Evolutionary conservation across 2,797 vertebrate species (phyloP), one percentile per base, ranked within the genome.

Genomic region (Parotocinclus haroldoi): DNA sequence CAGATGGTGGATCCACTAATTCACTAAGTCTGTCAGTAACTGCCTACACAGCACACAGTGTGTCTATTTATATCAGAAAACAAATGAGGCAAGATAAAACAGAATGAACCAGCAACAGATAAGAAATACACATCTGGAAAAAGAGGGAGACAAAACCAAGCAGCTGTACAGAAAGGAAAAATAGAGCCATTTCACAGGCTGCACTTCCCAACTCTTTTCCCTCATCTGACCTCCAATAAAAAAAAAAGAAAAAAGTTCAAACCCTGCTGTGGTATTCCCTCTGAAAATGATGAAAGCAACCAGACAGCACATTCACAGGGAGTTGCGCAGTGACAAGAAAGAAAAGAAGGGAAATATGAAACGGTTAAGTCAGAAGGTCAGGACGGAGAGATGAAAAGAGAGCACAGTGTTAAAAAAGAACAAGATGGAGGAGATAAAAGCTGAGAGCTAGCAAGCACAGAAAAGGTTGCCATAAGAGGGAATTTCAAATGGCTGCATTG

Each of bases 251-350:
- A 46, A 46, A 46, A 46, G 45, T n/a, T 46, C 45, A 46, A 46
- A 46, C 12, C 6, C 45, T 46, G 12, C 45, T 46, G 45, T 46
- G 13, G 48, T 50, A 16, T 63, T 36, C 36, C 48, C 49, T 51
- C 51, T 54, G 62, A 44, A 44, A 10, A 27, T 64, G 62, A 64
- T 64, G 62, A 53, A 64, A 64, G 62, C 39, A 64, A 38, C 44
- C 62, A 53, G 39, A 39, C 17, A n/a, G 17, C 17, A 53, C 17
- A 27, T 19, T 19, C n/a, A 19, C 16, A 16, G 55, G 44, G 16
- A 48, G 14, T 37, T 5, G 19, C 18, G n/a, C 10, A 51, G 37
- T 12, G 48, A 63, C 14, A 39, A 50, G 46, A 39, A 13, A 51
- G 16, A 37, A 13, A 12, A n/a, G 27, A 5, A 36, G 58, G 12